Evolutionary conservation across 2,888 invertebrate genomes (phyloP).

Genomic region (Steinernema carpocapsae): DNA sequence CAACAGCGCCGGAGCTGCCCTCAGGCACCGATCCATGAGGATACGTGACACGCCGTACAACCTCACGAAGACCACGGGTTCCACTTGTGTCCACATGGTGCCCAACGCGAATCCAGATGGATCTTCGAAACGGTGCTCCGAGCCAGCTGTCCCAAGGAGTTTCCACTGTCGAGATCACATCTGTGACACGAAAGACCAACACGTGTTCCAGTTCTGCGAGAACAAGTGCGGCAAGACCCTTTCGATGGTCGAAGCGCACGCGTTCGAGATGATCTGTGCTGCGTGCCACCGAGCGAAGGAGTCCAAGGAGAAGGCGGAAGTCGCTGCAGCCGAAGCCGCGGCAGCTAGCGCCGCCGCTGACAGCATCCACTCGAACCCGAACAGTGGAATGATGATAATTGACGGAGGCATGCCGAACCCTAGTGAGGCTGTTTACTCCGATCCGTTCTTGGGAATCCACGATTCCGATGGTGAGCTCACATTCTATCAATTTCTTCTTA

Average conservation of each 20-base stretch:
- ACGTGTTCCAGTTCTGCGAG: slow-evolving; percentile 53
- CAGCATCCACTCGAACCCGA: background rate
- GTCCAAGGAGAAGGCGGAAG: background rate
- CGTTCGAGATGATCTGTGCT: background rate
- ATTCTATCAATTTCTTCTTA: background rate
- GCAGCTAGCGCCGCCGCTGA: background rate
- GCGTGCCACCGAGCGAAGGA: slow-evolving; percentile 1
- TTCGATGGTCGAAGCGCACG: background rate
- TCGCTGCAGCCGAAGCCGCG: background rate
- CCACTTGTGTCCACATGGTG: slow-evolving; percentile 2
- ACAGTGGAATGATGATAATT: background rate
- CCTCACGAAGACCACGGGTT: background rate
- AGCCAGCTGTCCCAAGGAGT: slow-evolving; percentile 51
- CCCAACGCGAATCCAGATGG: slow-evolving; percentile 12
- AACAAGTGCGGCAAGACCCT: slow-evolving; percentile 17
- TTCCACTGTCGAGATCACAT: slow-evolving; percentile 57
- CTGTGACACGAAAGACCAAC: slow-evolving; percentile 53
- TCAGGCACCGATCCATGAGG: slow-evolving; percentile 42
- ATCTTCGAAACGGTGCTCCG: slow-evolving; percentile 40
- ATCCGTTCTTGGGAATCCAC: background rate
- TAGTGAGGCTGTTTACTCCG: background rate
- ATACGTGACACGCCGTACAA: background rate
- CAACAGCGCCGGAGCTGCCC: slow-evolving; percentile 49
- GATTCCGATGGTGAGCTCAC: background rate
- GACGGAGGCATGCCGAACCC: background rate